A percentile compares a stretch with the other conserved stretches of the same genome.
Conservation (phyloP, 2,797 vertebrate genomes). For the Coracias cyanogaster region DNA sequence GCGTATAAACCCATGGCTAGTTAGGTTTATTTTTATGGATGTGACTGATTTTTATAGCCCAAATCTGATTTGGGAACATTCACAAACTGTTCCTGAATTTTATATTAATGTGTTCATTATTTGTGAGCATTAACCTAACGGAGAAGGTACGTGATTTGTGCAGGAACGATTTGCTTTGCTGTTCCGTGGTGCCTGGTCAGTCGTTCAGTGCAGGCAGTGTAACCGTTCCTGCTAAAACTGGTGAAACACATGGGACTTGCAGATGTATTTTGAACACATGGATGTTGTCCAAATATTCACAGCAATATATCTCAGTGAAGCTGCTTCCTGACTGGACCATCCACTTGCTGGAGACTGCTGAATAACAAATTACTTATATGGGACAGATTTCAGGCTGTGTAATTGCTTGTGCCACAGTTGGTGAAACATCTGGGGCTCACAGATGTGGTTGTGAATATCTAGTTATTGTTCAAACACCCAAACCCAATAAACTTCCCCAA, state of each 20-base stretch:
- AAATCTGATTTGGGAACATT: not conserved
- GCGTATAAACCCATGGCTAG: not conserved
- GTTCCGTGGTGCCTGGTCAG: not conserved
- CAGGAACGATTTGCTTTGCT: not conserved
- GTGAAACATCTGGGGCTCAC: constrained; percentile 56
- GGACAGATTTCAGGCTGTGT: constrained; percentile 38
- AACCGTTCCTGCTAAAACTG: not conserved
- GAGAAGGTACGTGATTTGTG: not conserved
- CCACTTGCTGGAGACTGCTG: constrained; percentile 19
- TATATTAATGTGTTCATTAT: constrained; percentile 2
- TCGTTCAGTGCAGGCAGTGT: not conserved
- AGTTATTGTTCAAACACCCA: constrained; percentile 30
- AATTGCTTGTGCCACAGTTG: constrained; percentile 52
- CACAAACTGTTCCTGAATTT: constrained; percentile 17
- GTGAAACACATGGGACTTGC: constrained; percentile 19
- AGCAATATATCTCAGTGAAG: constrained; percentile 53
- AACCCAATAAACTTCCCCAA: not conserved
- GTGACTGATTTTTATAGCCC: constrained; percentile 8
- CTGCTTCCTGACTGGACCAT: constrained; percentile 59
- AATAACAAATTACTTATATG: constrained; percentile 41
- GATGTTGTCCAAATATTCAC: constrained; percentile 58
- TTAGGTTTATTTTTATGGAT: constrained; percentile 41
- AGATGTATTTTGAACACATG: constrained; percentile 48
- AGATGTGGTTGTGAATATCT: constrained; percentile 30
- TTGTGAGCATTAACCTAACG: not conserved